A percentile compares a stretch with the other conserved stretches of the same genome.
These are phyloP conservation scores for Gnatocerus cornutus DNA, from an alignment of 2,888 invertebrate species.

Conservation along the genomic window DNA sequence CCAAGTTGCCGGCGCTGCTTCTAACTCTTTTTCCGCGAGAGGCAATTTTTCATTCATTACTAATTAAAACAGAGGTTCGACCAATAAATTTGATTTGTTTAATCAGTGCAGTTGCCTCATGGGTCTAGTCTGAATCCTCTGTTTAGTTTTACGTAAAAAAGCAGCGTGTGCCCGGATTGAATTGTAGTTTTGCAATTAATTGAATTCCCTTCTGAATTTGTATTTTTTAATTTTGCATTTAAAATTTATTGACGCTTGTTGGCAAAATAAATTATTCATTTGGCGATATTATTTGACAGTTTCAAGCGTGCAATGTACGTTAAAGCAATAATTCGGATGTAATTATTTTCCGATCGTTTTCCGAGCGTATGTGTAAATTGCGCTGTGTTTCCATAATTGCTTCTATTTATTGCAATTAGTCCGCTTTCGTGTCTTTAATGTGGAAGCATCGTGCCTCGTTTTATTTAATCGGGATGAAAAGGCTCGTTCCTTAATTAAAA, in stretches of 20 bases:
- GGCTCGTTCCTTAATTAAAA: conserved; percentile 36
- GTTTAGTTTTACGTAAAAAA: too few species aligned
- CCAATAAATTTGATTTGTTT: too few species aligned
- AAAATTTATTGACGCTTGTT: not conserved
- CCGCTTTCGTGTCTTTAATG: conserved; percentile 16
- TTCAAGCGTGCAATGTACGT: not conserved
- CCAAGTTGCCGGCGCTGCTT: too few species aligned
- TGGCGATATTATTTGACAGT: conserved; percentile 10
- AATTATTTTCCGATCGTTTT: conserved; percentile 6
- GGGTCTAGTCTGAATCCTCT: too few species aligned
- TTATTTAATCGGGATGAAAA: conserved; percentile 23
- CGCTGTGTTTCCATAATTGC: conserved; percentile 6
- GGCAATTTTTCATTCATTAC: too few species aligned
- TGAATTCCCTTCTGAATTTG: not conserved
- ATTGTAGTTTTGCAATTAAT: not conserved
- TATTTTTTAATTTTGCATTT: not conserved
- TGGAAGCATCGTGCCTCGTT: not conserved
- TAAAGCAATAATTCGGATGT: conserved; percentile 5
- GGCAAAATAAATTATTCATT: not conserved
- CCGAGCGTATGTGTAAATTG: conserved; percentile 8
- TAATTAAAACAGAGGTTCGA: too few species aligned
- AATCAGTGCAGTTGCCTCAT: too few species aligned
- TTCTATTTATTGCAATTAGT: conserved; percentile 19
- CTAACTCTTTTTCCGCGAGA: too few species aligned
- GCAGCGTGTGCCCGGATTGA: not conserved